phyloP scores from a whole-genome alignment of 2,888 invertebrate genomes.

The Therioaphis trifolii region DNA sequence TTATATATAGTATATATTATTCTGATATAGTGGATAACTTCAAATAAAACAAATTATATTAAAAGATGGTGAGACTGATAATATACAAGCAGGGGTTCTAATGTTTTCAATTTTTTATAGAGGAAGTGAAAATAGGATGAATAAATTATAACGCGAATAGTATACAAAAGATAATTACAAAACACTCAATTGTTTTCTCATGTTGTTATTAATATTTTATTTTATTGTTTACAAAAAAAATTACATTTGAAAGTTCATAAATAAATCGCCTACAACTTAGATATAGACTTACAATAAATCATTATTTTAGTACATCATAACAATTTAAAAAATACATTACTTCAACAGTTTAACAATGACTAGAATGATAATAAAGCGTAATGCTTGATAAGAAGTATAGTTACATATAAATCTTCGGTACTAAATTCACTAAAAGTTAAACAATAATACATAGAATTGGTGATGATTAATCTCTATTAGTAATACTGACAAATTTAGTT shows the following conservation, averaged over 20 bases:
- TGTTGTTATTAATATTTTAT: slow-evolving; percentile 7
- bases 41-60: too few relatives aligned
- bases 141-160: too few relatives aligned
- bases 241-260: slow-evolving; percentile 21
- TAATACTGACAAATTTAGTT: not conserved
- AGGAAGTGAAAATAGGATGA: too few relatives aligned
- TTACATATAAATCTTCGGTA: slow-evolving; percentile 32
- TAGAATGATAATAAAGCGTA: slow-evolving; percentile 55
- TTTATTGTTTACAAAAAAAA: slow-evolving; percentile 46
- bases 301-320: slow-evolving; percentile 45
- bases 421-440: not conserved
- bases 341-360: slow-evolving; percentile 57
- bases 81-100: too few relatives aligned
- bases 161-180: too few relatives aligned
- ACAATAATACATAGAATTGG: slow-evolving; percentile 13
- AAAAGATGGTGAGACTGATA: too few relatives aligned
- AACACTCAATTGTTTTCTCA: not conserved
- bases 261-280: slow-evolving; percentile 25
- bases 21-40: too few relatives aligned
- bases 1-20: too few relatives aligned
- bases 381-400: slow-evolving; percentile 37
- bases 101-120: too few relatives aligned
- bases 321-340: slow-evolving; percentile 51
- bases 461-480: not conserved
- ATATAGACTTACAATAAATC: slow-evolving; percentile 34